Conservation (phyloP, 2,113 vertebrate species). For the Pedetes capensis region DNA sequence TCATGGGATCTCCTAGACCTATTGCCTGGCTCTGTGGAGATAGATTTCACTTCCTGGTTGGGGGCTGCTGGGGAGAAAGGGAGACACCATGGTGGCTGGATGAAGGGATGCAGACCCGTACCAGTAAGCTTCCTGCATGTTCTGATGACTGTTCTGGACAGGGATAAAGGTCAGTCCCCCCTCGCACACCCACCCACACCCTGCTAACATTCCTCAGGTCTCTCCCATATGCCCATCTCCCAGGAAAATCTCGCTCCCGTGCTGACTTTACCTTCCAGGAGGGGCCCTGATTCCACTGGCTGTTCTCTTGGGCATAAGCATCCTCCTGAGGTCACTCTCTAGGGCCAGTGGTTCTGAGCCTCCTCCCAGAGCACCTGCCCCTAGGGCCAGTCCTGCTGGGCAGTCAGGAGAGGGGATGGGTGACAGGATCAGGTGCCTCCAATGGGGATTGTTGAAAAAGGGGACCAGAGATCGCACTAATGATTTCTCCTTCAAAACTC, state of each 20-base stretch:
- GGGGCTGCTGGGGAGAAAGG: not conserved
- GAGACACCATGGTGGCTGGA: fast-evolving
- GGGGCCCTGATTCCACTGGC: not conserved
- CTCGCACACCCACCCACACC: not conserved
- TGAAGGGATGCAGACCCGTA: not conserved
- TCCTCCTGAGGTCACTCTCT: not conserved
- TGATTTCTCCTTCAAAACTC: not conserved
- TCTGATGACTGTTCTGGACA: not conserved
- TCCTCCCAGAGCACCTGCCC: not conserved
- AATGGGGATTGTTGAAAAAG: not conserved
- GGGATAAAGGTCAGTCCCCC: not conserved
- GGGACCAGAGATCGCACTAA: not conserved
- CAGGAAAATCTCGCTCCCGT: not conserved
- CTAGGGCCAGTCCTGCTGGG: not conserved
- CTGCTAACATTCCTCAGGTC: not conserved
- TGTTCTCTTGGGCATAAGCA: not conserved
- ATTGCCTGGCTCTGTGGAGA: not conserved
- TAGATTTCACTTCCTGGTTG: not conserved
- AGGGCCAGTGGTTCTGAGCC: not conserved
- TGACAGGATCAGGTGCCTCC: not conserved
- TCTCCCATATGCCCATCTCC: not conserved
- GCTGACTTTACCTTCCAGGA: not conserved
- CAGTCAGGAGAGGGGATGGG: not conserved
- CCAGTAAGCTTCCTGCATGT: not conserved
- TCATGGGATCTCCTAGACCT: not conserved